Evolutionary conservation across 2,888 invertebrate genomes (phyloP), one percentile per base, ranked within the genome.

Genomic region (Seladonia tumulorum): DNA sequence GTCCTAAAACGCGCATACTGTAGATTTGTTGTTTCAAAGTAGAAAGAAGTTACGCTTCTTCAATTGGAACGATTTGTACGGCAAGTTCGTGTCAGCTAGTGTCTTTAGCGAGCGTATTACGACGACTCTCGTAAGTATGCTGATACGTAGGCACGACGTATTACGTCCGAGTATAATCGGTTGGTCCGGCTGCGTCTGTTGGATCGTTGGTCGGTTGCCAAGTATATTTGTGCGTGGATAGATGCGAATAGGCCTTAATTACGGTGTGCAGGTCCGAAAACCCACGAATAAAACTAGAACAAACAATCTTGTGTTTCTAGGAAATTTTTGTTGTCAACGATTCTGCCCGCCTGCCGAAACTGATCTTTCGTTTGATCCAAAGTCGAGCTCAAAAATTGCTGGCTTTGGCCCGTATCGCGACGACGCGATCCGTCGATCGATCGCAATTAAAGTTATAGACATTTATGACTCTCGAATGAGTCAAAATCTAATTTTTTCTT

Each of bases 31-130:
- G 4, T 60, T 60, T 25, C 60, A 25, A 60, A 8, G 14, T 12
- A 25, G 14, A 60, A 60, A 60, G 3, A 7, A 16, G 63, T 16
- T 63, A 29, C 39, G 79, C 72, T 66, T 76, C 68, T 73, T 84
- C 82, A 84, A 87, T 88, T 86, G 81, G 81, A n/a, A 57, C 76
- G 73, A 84, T 88, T 88, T 83, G 73, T 79, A 82, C 82, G 66
- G 78, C 49, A 81, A 85, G 76, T 82, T 85, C 77, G 74, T 74
- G 81, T 79, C 76, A 57, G 83, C 74, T 85, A 80, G 81, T 83
- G 75, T 81, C 75, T 81, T 88, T 83, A 85, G 78, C 75, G 75
- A 83, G 83, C 79, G 76, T 66, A 66, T 83, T 68, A 71, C 77
- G 63, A 53, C 57, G 63, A 60, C 70, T 72, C 79, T 76, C 79